Evolutionary conservation across 2,113 vertebrate species (phyloP), one percentile per base, ranked within the genome.

Genomic region (Callopanchax toddi): DNA sequence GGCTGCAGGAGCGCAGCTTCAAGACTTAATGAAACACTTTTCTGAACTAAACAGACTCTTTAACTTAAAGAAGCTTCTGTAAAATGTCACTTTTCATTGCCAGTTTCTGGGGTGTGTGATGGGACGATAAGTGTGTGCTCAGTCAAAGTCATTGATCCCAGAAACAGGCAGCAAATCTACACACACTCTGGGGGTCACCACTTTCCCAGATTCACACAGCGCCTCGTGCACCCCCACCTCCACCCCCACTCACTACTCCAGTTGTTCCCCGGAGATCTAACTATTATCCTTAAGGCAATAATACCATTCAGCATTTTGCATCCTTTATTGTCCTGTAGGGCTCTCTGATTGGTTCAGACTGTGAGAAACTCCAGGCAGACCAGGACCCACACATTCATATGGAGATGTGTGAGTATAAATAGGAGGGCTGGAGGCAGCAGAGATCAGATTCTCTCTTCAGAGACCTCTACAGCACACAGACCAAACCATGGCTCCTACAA

Each of bases 311-410:
- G 16, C 1, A 23, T 65, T 68, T 39, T 43, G 61, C 75, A 78
- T 80, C 64, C 51, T 51, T 52, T 44, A 78, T 86, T 88, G 82
- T 88, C 55, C 74, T 2, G 36, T 12, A 0, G 3, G 60, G 74
- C 74, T 73, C 80, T 80, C 49, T 78, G 81, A 92, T 92, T 92
- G 90, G 91, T 26, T 77, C 17, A 76, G 66, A 92, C 62, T 90
- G 91, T 91, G 91, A 87, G 91, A 92, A 91, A 80, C 42, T 89
- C 52, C 54, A 67, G n/a, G 36, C 64, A 87, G 72, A 76, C 78
- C 75, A 32, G 81, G 82, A 88, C 86, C 74, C 90, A 90, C 89
- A 86, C 85, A 89, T 91, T 90, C 76, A 90, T 86, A 92, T 91
- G 89, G 76, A 91, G 84, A 91, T 88, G 65, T 74, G 79, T 58